Evolutionary conservation across 2,888 invertebrate species (phyloP).

Genomic region (Stenchaetothrips biformis): DNA sequence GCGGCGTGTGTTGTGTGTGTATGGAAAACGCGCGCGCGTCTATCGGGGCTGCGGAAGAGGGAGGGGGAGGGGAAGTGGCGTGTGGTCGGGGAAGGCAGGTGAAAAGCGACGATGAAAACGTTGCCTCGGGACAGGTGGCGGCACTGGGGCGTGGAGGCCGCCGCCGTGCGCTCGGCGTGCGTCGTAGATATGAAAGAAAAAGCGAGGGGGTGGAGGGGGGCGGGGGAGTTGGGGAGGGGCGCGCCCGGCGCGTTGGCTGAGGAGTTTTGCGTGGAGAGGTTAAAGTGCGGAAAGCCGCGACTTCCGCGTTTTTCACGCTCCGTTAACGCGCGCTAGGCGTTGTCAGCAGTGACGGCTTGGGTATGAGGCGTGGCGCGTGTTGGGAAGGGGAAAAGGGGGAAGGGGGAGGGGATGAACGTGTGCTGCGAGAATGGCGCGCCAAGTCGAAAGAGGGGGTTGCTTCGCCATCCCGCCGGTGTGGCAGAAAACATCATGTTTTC

Average conservation of each 20-base stretch:
- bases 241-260: neutral
- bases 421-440: too few relatives aligned
- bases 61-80: neutral
- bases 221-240: neutral
- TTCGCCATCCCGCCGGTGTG: too few relatives aligned
- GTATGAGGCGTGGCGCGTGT: too few relatives aligned
- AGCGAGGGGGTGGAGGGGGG: neutral
- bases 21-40: too few relatives aligned
- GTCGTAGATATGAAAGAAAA: neutral
- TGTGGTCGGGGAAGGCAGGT: neutral
- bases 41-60: neutral
- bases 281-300: conserved; percentile 26
- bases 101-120: neutral
- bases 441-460: too few relatives aligned
- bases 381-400: neutral
- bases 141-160: neutral
- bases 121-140: neutral
- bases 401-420: neutral
- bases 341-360: neutral
- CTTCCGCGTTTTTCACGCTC: conserved; percentile 28
- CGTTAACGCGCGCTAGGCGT: neutral
- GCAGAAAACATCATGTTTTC: too few relatives aligned
- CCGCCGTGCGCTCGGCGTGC: too few relatives aligned
- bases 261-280: neutral
- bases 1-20: too few relatives aligned